phyloP scores from a whole-genome alignment of 2,888 invertebrate species.

The Limnephilus auricula region DNA sequence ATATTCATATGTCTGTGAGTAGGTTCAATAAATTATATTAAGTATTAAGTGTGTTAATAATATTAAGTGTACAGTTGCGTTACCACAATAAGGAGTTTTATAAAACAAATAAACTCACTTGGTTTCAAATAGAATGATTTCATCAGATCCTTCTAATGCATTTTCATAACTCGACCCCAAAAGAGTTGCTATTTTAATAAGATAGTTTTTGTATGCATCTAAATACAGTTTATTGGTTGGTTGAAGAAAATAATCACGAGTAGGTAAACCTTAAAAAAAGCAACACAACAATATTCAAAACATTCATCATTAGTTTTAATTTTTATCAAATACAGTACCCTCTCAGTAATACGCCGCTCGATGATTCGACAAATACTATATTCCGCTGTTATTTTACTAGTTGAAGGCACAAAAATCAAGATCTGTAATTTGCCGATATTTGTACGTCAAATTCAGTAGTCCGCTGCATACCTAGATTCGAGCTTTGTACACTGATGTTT shows the following conservation, averaged over 20 bases:
- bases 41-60: too few species aligned
- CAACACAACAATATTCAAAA: background rate
- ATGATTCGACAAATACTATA: too few species aligned
- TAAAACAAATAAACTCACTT: conserved; percentile 69
- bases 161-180: conserved; percentile 83
- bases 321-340: background rate
- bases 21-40: too few species aligned
- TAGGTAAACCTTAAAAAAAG: conserved; percentile 79
- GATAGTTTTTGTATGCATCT: conserved; percentile 88
- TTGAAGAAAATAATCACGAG: conserved; percentile 87
- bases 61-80: background rate
- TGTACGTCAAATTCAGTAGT: too few species aligned
- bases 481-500: too few species aligned
- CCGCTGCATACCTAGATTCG: too few species aligned
- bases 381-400: too few species aligned
- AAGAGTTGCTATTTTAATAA: conserved; percentile 84
- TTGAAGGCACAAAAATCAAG: too few species aligned
- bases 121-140: conserved; percentile 89
- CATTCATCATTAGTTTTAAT: background rate
- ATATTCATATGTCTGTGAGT: too few species aligned
- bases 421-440: too few species aligned
- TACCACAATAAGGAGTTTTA: background rate
- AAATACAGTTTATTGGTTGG: conserved; percentile 82
- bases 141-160: conserved; percentile 82
- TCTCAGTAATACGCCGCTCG: too few species aligned